Percentiles rank a stretch among this genome's conserved stretches.
phyloP scores from a whole-genome alignment of 1,140 invertebrate species.

The Caenorhabditis tropicalis region DNA sequence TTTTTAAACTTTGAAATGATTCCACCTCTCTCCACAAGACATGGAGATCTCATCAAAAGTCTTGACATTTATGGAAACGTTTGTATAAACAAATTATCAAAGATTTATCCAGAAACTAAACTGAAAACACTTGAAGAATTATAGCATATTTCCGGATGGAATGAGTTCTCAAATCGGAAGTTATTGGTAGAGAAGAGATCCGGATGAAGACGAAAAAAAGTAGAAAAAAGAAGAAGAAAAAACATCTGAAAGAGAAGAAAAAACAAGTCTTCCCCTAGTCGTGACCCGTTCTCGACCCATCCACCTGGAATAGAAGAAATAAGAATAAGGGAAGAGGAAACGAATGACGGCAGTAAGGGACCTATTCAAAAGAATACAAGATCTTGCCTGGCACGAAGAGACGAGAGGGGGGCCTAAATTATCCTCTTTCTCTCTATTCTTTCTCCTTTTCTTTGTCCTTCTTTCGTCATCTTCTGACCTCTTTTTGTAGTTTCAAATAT shows the following conservation, averaged over 20 bases:
- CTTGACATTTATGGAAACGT: no score
- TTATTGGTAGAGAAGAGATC: background rate
- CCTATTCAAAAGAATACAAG: constrained; percentile 15
- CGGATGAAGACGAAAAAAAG: background rate
- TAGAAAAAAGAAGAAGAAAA: background rate
- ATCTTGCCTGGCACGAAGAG: constrained; percentile 11
- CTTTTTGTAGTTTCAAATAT: background rate
- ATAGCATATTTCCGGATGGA: background rate
- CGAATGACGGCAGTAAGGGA: constrained; percentile 12
- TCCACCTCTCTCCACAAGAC: no score
- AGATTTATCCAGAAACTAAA: no score
- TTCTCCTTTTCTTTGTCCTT: background rate
- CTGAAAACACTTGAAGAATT: no score
- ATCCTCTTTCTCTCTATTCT: background rate
- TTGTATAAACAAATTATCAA: no score
- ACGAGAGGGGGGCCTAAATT: background rate
- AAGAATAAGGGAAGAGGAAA: constrained; percentile 3
- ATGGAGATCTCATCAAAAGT: no score
- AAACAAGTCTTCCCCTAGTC: background rate
- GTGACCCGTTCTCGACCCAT: constrained; percentile 14
- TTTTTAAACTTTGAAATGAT: no score
- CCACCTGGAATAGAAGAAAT: constrained; percentile 17
- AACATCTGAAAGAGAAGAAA: background rate
- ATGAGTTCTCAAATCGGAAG: background rate
- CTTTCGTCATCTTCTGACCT: constrained; percentile 26